Base-by-base conservation (phyloP, 2,888 invertebrate genomes). In the Thymelicus lineola region DNA sequence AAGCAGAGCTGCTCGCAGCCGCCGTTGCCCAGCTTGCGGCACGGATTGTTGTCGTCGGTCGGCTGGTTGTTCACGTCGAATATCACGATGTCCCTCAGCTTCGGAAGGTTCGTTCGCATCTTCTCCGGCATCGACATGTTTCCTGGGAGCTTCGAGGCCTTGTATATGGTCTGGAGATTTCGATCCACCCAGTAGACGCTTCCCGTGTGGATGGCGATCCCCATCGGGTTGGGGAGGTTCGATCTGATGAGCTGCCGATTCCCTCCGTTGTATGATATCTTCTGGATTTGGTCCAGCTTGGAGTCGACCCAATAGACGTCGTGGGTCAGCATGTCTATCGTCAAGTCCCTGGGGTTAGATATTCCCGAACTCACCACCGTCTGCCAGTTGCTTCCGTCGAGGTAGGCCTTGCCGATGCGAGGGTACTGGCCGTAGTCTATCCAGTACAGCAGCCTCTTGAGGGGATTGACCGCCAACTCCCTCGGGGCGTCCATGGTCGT, bases 251-350 rank as follows among this genome's bases (percentile, higher is more conserved):
- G 95, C 83, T 97, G 97, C 73, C 97, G 94, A 80, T 96, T 97
- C 1, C 96, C 97, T 0, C 98, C 98, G 42, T 94, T 96, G 85
- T 95, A 97, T 0, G 97, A 96, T n/a, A 98, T 96, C 86, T 97
- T 97, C 84, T 99, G 99, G 70, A 99, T 98, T 79, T 96, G 97
- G 83, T 99, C 99, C 38, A 98, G 93, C 84, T 97, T 97, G 0
- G 98, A 97, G 86, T 99, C 99, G 0, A 98, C 98, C 99, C 99
- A 99, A 86, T 98, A 99, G 0, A 99, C 97, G 84, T 99, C 98
- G 82, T 99, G 98, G 0, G 98, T 98, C 57, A 96, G 89, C 95
- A 98, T 97, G 83, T 99, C 99, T 35, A 99, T 96, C 0, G 98
- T 97, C 42, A 99, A 90, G 86, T 98, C 98, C 72, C 97, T 94